Evolutionary conservation across 2,797 vertebrate genomes (phyloP).

Genomic region (Amniataba percoides): DNA sequence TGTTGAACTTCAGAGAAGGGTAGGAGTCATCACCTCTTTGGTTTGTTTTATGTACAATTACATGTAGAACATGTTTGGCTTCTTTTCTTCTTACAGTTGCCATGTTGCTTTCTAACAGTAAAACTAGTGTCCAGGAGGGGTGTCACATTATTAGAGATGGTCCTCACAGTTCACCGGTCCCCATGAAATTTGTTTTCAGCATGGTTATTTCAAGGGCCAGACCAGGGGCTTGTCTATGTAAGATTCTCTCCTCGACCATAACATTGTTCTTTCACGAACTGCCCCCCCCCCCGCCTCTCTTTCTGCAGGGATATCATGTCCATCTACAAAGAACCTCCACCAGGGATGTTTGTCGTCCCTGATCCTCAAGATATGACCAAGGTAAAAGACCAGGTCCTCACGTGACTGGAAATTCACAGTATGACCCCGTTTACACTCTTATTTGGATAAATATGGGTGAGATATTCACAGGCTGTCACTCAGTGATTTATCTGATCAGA

Average conservation of each 20-base stretch:
- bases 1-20: neutral
- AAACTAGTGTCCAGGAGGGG: neutral
- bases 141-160: neutral
- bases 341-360: conserved; percentile 99
- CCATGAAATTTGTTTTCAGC: no score
- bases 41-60: neutral
- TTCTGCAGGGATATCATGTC: conserved; percentile 96
- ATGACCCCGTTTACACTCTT: neutral
- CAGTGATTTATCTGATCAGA: neutral
- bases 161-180: neutral
- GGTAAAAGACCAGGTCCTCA: conserved; percentile 80
- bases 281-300: no score
- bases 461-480: neutral
- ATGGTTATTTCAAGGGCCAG: neutral
- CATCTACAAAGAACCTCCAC: conserved; percentile 98
- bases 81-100: neutral
- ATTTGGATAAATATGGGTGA: neutral
- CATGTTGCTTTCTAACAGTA: neutral
- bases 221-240: neutral
- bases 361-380: conserved; percentile 99
- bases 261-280: neutral
- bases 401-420: neutral
- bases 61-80: neutral
- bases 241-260: neutral
- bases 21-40: neutral